Base-by-base conservation (phyloP, 2,113 vertebrate species). In the Leptocoma aspasia region DNA sequence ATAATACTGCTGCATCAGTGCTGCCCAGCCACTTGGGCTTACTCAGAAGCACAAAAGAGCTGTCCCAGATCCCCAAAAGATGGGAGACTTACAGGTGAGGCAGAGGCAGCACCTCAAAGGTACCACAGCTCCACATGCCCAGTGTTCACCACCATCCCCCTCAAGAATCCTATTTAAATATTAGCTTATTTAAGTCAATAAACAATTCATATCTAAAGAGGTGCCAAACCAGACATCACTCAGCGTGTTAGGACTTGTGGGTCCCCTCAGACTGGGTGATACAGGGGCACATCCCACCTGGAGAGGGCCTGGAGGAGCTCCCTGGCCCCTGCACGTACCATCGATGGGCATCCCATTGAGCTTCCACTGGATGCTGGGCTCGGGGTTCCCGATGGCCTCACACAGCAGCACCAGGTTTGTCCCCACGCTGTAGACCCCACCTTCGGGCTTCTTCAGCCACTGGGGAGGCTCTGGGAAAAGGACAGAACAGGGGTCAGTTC, bases 361-460 rank as follows among this genome's bases (percentile, higher is more conserved):
- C 81, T 96, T 98, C 99, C 99, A 99, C 11, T 94, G 97, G 44
- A 98, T 97, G 4, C 82, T 97, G 15, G 99, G 99, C 61, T 95
- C 92, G 6, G 99, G 99, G 20, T 90, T 98, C n/a, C 99, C 99
- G 1, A 97, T 97, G 17, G 98, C 99, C 7, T 98, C 98, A 37
- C 99, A 99, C 61, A 98, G 97, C 92, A 99, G 95, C 70, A 96
- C 83, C 27, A 98, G 98, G 2, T 98, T 98, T 37, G 97, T 96
- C 20, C 98, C 99, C 3, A 98, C 97, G 75, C 98, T 98, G 35
- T 96, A 98, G 60, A 99, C 97, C 4, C 97, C 98, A 21, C 98
- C 98, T 92, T 98, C 85, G 0, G 99, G 99, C 91, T 98, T 97
- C 85, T 95, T 97, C 56, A 97, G 94, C 99, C 99, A 99, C 79